Percentiles rank a stretch among this genome's conserved stretches.
These are phyloP conservation scores for Heliangelus exortis DNA, from an alignment of 2,797 vertebrate species.

Conservation along the genomic window DNA sequence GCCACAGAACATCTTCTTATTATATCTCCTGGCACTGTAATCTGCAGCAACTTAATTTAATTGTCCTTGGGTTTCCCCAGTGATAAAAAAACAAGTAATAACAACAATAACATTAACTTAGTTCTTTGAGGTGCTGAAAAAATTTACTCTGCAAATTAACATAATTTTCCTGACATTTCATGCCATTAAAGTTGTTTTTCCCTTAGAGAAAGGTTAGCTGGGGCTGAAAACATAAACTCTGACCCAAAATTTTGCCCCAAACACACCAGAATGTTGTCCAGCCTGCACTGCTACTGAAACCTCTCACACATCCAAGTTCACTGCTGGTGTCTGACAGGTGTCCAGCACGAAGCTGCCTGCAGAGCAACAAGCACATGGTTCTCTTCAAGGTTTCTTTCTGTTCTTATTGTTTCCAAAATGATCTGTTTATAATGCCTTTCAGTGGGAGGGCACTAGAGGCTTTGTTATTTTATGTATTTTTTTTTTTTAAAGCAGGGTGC, in stretches of 20 bases:
- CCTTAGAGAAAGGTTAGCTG: constrained; percentile 2
- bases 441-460: background rate
- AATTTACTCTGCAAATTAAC: background rate
- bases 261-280: background rate
- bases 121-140: constrained; percentile 27
- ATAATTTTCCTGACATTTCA: constrained; percentile 21
- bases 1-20: background rate
- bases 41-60: background rate
- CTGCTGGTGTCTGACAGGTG: background rate
- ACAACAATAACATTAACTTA: background rate
- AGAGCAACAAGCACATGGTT: background rate
- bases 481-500: background rate
- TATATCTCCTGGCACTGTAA: background rate
- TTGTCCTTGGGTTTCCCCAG: constrained; percentile 21
- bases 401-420: background rate
- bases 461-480: background rate
- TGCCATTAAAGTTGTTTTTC: background rate
- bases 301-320: background rate
- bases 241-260: background rate
- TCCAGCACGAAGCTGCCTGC: background rate
- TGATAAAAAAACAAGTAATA: constrained; percentile 2
- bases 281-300: background rate
- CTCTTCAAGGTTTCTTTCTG: background rate
- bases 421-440: background rate
- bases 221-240: background rate